A percentile compares a stretch with the other conserved stretches of the same genome.
Conservation (phyloP, 1,140 invertebrate genomes). For the Mycetomoellerius zeteki region DNA sequence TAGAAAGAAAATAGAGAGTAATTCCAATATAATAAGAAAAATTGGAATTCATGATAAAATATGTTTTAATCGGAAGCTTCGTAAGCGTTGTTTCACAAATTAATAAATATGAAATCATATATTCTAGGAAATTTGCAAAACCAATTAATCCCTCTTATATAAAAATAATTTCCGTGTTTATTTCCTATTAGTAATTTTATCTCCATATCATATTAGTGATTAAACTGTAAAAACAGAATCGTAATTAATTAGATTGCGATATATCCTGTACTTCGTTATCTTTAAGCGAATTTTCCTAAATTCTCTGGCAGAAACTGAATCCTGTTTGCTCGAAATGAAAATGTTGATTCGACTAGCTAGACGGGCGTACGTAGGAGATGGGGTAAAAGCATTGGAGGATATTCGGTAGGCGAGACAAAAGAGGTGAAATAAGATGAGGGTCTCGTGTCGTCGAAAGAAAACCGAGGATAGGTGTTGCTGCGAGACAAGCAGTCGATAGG, state of each 20-base stretch:
- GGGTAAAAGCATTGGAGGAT: slow-evolving; percentile 52
- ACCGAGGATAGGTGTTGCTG: slow-evolving; percentile 15
- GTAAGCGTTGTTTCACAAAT: neutral
- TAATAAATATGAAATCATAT: neutral
- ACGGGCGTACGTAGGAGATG: slow-evolving; percentile 6
- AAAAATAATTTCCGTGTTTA: neutral
- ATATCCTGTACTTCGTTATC: neutral
- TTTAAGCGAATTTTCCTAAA: slow-evolving; percentile 20
- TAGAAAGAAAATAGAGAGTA: neutral
- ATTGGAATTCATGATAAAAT: neutral
- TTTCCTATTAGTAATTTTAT: neutral
- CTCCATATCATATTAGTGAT: neutral
- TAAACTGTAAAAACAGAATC: neutral
- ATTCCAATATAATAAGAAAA: neutral
- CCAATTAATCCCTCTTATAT: neutral
- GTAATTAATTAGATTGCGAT: neutral
- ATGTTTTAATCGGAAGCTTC: neutral
- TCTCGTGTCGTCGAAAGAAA: slow-evolving; percentile 37
- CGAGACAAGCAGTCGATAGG: slow-evolving; percentile 66
- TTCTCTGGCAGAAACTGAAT: slow-evolving; percentile 13
- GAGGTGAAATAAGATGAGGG: slow-evolving; percentile 60
- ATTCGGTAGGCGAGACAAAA: slow-evolving; percentile 53
- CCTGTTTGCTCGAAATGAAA: slow-evolving; percentile 30
- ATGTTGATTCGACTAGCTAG: slow-evolving; percentile 28
- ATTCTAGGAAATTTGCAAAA: neutral